Evolutionary conservation across 2,888 invertebrate genomes (phyloP).

Genomic region (Tachina fera): DNA sequence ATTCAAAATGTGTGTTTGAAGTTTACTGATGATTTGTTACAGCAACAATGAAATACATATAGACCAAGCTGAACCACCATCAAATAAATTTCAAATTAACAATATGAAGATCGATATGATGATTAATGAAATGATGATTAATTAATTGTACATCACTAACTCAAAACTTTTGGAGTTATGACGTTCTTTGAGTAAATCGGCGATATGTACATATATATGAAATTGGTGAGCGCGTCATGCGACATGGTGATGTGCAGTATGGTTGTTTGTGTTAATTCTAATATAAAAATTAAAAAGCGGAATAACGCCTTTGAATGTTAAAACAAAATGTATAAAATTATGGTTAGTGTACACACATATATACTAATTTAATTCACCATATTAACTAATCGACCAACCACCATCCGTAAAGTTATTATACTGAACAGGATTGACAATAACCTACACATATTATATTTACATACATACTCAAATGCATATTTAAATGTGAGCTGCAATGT

Average conservation of each 20-base stretch:
- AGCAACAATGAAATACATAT: no score
- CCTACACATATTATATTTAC: slow-evolving; percentile 1
- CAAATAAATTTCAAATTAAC: no score
- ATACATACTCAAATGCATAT: background rate
- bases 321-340: slow-evolving; percentile 46
- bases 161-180: no score
- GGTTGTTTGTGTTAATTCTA: slow-evolving; percentile 67
- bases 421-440: slow-evolving; percentile 21
- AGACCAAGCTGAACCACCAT: no score
- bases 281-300: slow-evolving; percentile 77
- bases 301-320: slow-evolving; percentile 75
- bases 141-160: no score
- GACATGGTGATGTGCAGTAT: slow-evolving; percentile 4
- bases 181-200: no score
- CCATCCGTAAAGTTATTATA: slow-evolving; percentile 13
- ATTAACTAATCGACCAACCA: slow-evolving; percentile 26
- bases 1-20: no score
- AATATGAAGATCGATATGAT: no score
- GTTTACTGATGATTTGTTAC: no score
- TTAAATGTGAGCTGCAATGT: background rate
- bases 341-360: slow-evolving; percentile 21
- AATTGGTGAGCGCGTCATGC: background rate
- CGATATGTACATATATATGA: background rate
- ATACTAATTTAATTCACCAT: slow-evolving; percentile 1
- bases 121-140: no score